phyloP scores from a whole-genome alignment of 2,113 vertebrate genomes.

The Sturnus vulgaris region DNA sequence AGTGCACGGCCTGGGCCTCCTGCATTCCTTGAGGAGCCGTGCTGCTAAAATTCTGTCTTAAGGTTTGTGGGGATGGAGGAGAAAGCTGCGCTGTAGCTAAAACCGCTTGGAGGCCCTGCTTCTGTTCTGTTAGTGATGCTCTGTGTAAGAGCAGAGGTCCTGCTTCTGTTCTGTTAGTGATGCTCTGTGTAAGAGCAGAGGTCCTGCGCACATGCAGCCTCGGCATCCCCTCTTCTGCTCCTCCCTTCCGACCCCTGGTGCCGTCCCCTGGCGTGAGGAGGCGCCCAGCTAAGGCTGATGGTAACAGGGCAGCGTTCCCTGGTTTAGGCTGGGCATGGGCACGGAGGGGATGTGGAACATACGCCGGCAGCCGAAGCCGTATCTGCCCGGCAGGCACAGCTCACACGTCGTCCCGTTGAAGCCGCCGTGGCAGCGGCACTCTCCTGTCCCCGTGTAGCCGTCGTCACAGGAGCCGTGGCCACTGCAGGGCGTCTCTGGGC shows the following conservation, averaged over 20 bases:
- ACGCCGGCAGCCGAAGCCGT: slow-evolving; percentile 82
- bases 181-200: too few relatives aligned
- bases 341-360: neutral
- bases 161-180: neutral
- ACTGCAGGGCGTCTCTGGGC: slow-evolving; percentile 75
- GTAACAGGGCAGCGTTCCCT: neutral
- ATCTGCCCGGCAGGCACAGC: slow-evolving; percentile 77
- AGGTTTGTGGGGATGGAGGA: neutral
- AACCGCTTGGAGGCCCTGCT: neutral
- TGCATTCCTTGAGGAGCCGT: neutral
- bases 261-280: neutral
- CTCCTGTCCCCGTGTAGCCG: slow-evolving; percentile 74
- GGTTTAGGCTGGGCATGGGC: rapidly evolving
- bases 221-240: neutral
- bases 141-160: too few relatives aligned
- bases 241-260: neutral
- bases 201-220: neutral
- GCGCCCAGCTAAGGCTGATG: neutral
- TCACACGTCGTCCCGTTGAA: slow-evolving; percentile 87
- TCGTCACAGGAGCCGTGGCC: slow-evolving; percentile 81
- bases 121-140: neutral
- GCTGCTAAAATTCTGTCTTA: neutral
- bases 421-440: slow-evolving; percentile 78
- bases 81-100: neutral
- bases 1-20: neutral